These are phyloP conservation scores for Triplophysa rosa DNA, from an alignment of 2,113 vertebrate species.

Conservation along the genomic window DNA sequence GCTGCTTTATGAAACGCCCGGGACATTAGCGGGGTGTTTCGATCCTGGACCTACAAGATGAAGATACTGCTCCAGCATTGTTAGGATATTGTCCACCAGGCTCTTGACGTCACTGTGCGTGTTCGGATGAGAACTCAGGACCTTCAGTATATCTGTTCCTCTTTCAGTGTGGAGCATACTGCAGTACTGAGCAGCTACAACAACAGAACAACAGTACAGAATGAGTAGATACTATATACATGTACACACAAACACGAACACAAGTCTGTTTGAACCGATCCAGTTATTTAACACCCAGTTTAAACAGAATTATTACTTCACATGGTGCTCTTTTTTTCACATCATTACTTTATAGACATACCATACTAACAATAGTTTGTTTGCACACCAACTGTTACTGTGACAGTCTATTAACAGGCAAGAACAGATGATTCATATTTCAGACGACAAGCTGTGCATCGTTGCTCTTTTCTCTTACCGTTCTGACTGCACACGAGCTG, in stretches of 20 bases:
- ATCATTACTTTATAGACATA: no score
- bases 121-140: slow-evolving; percentile 5
- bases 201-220: background rate
- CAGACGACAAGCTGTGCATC: background rate
- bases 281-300: no score
- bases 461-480: slow-evolving; percentile 71
- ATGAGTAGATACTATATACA: no score
- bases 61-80: background rate
- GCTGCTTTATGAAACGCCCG: background rate
- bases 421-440: no score
- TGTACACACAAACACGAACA: no score
- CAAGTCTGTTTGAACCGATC: no score
- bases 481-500: slow-evolving; percentile 92
- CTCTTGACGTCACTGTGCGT: slow-evolving; percentile 23
- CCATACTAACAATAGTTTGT: no score
- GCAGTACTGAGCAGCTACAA: slow-evolving; percentile 29
- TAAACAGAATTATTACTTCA: no score
- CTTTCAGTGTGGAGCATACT: slow-evolving; percentile 20
- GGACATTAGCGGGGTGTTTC: background rate
- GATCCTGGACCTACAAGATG: background rate
- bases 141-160: slow-evolving; percentile 4
- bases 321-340: no score
- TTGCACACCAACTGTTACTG: no score
- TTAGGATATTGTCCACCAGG: slow-evolving; percentile 22
- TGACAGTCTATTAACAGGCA: background rate